These are phyloP conservation scores for Sphenodon punctatus DNA, from an alignment of 2,797 vertebrate genomes.

Conservation along the genomic window DNA sequence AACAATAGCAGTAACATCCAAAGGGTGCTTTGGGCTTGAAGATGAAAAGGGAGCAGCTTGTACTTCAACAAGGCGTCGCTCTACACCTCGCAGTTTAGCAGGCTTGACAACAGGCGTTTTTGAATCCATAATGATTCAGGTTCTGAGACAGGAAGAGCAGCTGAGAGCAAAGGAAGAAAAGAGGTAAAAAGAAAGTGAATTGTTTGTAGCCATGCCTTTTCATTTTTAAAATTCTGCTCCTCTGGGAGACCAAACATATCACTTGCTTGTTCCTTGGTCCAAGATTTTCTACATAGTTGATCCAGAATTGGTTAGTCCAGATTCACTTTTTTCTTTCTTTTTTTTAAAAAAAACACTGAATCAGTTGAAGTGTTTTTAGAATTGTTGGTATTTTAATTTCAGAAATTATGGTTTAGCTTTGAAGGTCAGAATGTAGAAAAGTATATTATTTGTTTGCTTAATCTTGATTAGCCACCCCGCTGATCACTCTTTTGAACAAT, in stretches of 20 bases:
- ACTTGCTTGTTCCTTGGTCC: not conserved
- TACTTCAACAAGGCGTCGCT: conserved; percentile 88
- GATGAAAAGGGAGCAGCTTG: conserved; percentile 84
- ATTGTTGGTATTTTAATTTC: not conserved
- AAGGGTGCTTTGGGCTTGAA: conserved; percentile 87
- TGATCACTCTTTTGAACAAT: not conserved
- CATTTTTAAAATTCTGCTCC: conserved; percentile 12
- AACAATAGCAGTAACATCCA: conserved; percentile 88
- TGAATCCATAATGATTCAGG: conserved; percentile 94
- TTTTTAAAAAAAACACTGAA: not conserved
- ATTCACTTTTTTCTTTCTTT: not conserved
- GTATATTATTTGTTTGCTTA: not conserved
- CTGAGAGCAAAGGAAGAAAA: conserved; percentile 93
- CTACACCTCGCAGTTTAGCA: conserved; percentile 84
- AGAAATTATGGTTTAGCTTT: not conserved
- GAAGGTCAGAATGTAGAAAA: not conserved
- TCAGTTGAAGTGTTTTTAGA: not conserved
- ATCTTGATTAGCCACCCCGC: not conserved
- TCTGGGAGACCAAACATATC: not conserved
- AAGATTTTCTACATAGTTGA: not conserved
- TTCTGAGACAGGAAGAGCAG: conserved; percentile 91
- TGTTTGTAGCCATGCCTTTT: not conserved
- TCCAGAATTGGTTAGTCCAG: not conserved
- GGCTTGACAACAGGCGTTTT: conserved; percentile 85
- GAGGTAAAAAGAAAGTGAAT: conserved; percentile 80